These are phyloP conservation scores for Clytia hemisphaerica DNA, from an alignment of 30 jellyfish, hydroid and myxozoan genomes.

Conservation along the genomic window DNA sequence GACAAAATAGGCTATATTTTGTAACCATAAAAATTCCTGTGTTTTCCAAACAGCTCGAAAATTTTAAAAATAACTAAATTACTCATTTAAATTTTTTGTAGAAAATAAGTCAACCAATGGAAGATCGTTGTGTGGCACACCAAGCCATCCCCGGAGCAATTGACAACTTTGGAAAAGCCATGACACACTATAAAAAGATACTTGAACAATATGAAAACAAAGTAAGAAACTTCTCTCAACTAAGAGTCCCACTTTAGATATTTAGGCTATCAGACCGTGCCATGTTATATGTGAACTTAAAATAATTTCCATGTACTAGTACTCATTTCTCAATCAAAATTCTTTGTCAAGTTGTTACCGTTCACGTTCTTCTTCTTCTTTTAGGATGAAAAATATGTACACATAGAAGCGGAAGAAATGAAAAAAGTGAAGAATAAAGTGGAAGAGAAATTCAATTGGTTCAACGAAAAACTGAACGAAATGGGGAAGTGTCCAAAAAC, in stretches of 20 bases:
- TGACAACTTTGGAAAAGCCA: constrained; percentile 55
- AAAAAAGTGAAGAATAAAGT: constrained; percentile 52
- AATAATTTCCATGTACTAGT: background rate
- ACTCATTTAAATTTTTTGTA: too few relatives aligned
- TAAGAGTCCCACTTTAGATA: too few relatives aligned
- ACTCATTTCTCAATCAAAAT: background rate
- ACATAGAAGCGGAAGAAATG: constrained; percentile 81
- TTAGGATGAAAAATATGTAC: constrained; percentile 77
- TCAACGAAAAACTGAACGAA: constrained; percentile 63
- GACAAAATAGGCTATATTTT: too few relatives aligned
- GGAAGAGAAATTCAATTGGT: constrained; percentile 71
- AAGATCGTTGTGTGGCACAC: constrained; percentile 55
- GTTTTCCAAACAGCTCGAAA: too few relatives aligned
- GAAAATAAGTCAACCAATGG: constrained; percentile 78
- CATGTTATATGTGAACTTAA: too few relatives aligned
- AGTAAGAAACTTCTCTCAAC: too few relatives aligned
- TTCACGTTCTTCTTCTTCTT: background rate
- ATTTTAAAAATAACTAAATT: too few relatives aligned
- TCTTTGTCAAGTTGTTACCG: background rate
- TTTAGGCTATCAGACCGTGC: too few relatives aligned
- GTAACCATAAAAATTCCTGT: too few relatives aligned
- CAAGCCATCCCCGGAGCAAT: constrained; percentile 68
- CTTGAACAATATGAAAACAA: constrained; percentile 57
- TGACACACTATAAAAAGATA: constrained; percentile 62
- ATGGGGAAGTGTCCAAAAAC: constrained; percentile 46